Evolutionary conservation across 2,888 invertebrate species (phyloP), one percentile per base, ranked within the genome.

Genomic region (Aricia artaxerxes): DNA sequence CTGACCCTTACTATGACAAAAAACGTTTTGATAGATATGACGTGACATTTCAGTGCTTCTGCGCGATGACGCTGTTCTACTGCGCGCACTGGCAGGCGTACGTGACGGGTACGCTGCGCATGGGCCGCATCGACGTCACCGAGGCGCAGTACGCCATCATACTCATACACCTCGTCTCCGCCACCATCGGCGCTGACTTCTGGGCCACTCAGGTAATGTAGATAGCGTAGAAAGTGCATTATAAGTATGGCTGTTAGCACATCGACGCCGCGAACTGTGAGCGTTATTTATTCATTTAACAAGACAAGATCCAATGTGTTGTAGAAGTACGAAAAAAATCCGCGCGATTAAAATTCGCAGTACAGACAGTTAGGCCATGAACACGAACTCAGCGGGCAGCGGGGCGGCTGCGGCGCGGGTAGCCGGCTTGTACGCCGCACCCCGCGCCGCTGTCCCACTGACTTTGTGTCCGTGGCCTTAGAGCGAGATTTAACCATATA

Each of bases 81-180:
- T 98, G 98, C 92, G 99, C 99, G 35, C 99, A 99, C 92, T 99
- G 99, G 99, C 99, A 99, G 90, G 99, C 99, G 0, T 99, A 99
- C 92, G 99, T 99, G 69, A 99, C 99, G 82, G 99, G 98, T 76
- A 98, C 98, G 44, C 94, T 98, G 84, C 96, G 97, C 85, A 98
- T 99, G 94, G 98, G 98, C 78, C 97, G 96, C 91, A 95, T 99
- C 84, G 99, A 99, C 95, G 99, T 99, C 53, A 99, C 99, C 0
- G 99, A 99, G 94, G 99, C 99, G 6, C 99, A 99, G 93, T 97
- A 98, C 91, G 96, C 97, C 78, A 98, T 99, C 84, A 99, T 99
- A 84, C 91, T 92, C 78, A 97, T 99, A 85, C 98, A 99, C 87
- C 87, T 99, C 80, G 92, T 98, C 81, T 98, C 99, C 53, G 97